Evolutionary conservation across 2,797 vertebrate genomes (phyloP).

Genomic region (Fistularia tabacaria): DNA sequence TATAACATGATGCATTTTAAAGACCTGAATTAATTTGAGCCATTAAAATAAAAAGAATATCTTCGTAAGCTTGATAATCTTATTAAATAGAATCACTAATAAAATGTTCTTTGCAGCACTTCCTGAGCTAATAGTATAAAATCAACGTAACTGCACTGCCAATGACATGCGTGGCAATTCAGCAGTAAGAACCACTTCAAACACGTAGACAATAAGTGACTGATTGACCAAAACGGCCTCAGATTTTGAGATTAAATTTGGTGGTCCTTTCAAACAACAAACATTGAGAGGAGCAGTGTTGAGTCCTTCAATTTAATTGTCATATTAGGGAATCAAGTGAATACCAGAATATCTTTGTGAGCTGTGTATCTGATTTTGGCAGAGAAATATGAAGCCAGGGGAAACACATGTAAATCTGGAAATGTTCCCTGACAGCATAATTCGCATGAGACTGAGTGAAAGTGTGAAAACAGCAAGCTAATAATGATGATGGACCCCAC

Average conservation of each 20-base stretch:
- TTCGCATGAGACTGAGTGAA: slow-evolving; percentile 15
- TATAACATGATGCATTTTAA: no score
- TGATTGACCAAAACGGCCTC: slow-evolving; percentile 12
- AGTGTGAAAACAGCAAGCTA: neutral
- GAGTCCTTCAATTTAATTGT: slow-evolving; percentile 8
- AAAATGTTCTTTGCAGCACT: slow-evolving; percentile 8
- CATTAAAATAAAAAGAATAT: neutral
- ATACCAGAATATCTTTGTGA: neutral
- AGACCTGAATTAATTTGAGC: neutral
- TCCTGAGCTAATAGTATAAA: slow-evolving; percentile 26
- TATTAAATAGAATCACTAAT: neutral
- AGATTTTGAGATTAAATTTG: slow-evolving; percentile 18
- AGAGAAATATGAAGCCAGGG: neutral
- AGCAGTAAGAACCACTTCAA: slow-evolving; percentile 14
- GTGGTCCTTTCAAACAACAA: slow-evolving; percentile 3
- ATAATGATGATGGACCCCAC: slow-evolving; percentile 48
- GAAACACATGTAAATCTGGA: neutral
- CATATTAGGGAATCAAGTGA: neutral
- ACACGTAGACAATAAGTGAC: slow-evolving; percentile 7
- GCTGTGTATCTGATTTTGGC: neutral
- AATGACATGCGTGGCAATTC: slow-evolving; percentile 12
- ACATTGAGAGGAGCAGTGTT: slow-evolving; percentile 4
- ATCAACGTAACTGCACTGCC: slow-evolving; percentile 22
- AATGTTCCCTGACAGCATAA: slow-evolving; percentile 8
- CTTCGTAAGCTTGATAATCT: no score